Evolutionary conservation across 2,797 vertebrate genomes (phyloP).

Genomic region (Corythornis leucogaster): DNA sequence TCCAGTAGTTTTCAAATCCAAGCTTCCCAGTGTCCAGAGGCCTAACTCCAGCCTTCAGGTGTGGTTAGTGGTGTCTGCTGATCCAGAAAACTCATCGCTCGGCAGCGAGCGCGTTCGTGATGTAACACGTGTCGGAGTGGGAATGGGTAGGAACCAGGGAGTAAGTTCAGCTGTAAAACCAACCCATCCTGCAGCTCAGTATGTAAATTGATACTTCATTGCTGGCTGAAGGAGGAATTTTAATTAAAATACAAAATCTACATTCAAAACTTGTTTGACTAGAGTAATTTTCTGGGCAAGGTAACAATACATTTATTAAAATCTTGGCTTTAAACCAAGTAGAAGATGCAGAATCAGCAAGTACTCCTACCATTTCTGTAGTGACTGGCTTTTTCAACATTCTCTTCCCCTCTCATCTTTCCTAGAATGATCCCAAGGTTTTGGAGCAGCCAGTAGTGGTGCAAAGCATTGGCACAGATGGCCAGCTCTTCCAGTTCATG

Average conservation of each 20-base stretch:
- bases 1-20: neutral
- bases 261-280: conserved; percentile 68
- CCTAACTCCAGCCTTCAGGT: neutral
- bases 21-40: neutral
- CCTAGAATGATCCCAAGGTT: conserved; percentile 77
- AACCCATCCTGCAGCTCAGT: neutral
- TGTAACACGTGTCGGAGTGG: neutral
- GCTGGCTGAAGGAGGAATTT: conserved; percentile 48
- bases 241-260: conserved; percentile 68
- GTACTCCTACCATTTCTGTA: neutral
- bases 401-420: neutral
- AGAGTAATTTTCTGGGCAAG: conserved; percentile 68
- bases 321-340: conserved; percentile 38
- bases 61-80: neutral
- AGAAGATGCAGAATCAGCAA: conserved; percentile 59
- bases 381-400: neutral
- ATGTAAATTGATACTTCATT: conserved; percentile 51
- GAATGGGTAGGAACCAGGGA: neutral
- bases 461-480: conserved; percentile 90
- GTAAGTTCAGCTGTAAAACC: neutral
- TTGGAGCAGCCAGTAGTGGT: conserved; percentile 89
- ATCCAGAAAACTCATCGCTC: neutral
- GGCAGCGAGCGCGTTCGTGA: accelerated
- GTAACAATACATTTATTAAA: conserved; percentile 67
- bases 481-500: conserved; percentile 90